Evolutionary conservation across 2,888 invertebrate species (phyloP).

Genomic region (Eupithecia pulchellata): DNA sequence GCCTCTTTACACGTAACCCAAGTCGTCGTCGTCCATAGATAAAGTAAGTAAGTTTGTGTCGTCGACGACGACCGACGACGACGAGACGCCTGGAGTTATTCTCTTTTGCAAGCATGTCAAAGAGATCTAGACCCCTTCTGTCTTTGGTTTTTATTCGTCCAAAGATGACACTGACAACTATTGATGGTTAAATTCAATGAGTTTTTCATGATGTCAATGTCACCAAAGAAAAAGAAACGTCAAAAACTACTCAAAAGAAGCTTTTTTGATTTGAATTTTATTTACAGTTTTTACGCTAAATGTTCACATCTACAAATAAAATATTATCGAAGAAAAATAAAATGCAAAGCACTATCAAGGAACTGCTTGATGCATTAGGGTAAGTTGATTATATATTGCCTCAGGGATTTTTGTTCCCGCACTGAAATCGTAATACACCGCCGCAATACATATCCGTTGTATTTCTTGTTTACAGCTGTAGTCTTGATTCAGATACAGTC

Average conservation of each 20-base stretch:
- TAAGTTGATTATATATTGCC: constrained; percentile 54
- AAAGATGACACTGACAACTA: too few species aligned
- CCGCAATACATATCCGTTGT: constrained; percentile 33
- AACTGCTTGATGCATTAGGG: constrained; percentile 86
- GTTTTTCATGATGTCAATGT: not conserved
- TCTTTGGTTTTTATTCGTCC: too few species aligned
- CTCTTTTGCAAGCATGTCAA: too few species aligned
- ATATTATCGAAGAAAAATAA: constrained; percentile 68
- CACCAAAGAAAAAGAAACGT: not conserved
- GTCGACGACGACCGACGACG: too few species aligned
- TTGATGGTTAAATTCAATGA: too few species aligned
- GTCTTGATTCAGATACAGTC: constrained; percentile 87
- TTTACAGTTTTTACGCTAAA: constrained; percentile 50
- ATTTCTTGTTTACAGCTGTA: constrained; percentile 80
- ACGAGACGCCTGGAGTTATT: too few species aligned
- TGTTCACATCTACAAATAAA: constrained; percentile 71
- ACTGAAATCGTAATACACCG: constrained; percentile 36
- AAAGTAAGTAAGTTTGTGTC: too few species aligned
- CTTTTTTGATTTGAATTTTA: constrained; percentile 52
- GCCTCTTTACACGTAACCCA: too few species aligned
- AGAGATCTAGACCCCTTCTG: too few species aligned
- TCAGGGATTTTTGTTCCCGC: constrained; percentile 3
- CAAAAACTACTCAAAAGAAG: constrained; percentile 42
- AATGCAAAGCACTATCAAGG: constrained; percentile 83
- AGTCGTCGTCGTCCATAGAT: too few species aligned